phyloP scores from a whole-genome alignment of 2,888 invertebrate genomes.

The Teleiodes luculella region DNA sequence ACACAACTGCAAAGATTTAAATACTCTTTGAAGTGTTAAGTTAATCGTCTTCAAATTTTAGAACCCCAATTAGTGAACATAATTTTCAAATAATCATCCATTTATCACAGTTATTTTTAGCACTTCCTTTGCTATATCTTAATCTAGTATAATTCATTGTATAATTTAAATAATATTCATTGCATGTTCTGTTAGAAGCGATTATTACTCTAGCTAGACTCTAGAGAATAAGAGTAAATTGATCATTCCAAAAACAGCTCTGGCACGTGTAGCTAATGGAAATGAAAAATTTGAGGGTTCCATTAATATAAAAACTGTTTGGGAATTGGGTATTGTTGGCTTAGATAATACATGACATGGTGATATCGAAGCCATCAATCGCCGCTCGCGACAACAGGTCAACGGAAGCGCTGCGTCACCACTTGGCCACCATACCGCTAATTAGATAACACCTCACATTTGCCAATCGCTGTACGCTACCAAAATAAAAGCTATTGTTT shows the following conservation, averaged over 20 bases:
- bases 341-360: conserved; percentile 37
- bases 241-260: background rate
- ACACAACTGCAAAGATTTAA: background rate
- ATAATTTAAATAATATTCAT: too few species aligned
- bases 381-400: conserved; percentile 31
- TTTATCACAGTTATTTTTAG: too few species aligned
- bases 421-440: conserved; percentile 31
- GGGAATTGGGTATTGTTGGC: conserved; percentile 7
- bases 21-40: background rate
- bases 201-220: background rate
- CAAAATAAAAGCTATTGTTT: conserved; percentile 29
- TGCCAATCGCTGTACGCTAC: conserved; percentile 26
- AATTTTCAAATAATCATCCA: too few species aligned
- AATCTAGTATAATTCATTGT: background rate
- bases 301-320: background rate
- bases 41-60: too few species aligned
- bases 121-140: too few species aligned
- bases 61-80: too few species aligned
- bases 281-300: background rate
- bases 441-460: conserved; percentile 42
- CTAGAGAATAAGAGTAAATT: too few species aligned
- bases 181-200: too few species aligned
- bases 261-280: background rate
- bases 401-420: conserved; percentile 22
- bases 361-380: conserved; percentile 38